A percentile compares a stretch with the other conserved stretches of the same genome.
Evolutionary conservation across 2,797 vertebrate species (phyloP).

Genomic region (Gallinago solitaria): DNA sequence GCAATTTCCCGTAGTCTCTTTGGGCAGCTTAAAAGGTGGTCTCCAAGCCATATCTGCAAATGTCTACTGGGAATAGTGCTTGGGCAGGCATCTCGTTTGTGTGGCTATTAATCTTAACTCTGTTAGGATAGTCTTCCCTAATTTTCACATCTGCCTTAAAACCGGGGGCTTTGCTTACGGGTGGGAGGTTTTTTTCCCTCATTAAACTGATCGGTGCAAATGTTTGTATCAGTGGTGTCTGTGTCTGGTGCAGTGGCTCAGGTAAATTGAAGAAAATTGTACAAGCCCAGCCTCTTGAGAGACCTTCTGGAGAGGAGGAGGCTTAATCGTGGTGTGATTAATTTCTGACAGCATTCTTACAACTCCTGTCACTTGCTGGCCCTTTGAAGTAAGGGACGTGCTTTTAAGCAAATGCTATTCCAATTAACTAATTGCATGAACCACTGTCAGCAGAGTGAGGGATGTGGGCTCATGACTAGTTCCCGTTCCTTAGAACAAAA

Average conservation of each 20-base stretch:
- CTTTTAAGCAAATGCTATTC: not conserved
- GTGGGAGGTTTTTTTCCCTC: not conserved
- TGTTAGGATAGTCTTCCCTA: not conserved
- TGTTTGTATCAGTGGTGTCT: not conserved
- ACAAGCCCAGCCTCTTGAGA: not conserved
- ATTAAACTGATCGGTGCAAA: not conserved
- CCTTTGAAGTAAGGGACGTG: not conserved
- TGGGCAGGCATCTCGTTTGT: not conserved
- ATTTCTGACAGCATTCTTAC: not conserved
- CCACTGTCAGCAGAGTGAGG: not conserved
- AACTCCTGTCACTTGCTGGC: not conserved
- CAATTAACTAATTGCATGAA: not conserved
- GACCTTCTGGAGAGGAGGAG: not conserved
- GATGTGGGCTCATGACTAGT: not conserved
- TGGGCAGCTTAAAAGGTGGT: not conserved
- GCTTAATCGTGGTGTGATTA: accelerated
- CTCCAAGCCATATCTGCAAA: not conserved
- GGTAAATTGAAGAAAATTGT: not conserved
- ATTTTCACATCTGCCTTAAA: not conserved
- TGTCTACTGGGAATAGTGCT: not conserved
- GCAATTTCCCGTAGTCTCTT: not conserved
- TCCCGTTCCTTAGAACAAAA: not conserved
- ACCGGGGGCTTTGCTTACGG: not conserved
- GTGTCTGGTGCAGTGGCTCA: not conserved
- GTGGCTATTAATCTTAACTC: not conserved